Evolutionary conservation across 2,113 vertebrate genomes (phyloP).

Genomic region (Muntiacus reevesi): DNA sequence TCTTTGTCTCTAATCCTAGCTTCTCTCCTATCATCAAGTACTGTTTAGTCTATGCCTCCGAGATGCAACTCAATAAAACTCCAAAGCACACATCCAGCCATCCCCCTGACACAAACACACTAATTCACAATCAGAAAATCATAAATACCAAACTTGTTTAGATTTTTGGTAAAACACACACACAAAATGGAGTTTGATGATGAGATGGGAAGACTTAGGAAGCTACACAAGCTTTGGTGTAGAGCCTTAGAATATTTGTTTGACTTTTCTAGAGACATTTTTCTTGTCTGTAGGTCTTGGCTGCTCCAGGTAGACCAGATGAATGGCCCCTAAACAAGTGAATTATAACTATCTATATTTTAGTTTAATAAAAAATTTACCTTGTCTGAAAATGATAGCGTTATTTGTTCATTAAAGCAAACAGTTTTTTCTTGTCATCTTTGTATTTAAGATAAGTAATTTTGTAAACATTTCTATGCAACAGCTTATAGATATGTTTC

Average conservation of each 20-base stretch:
- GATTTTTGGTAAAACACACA: background rate
- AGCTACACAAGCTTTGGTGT: background rate
- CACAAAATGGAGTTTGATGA: background rate
- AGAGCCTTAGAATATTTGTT: background rate
- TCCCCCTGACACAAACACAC: background rate
- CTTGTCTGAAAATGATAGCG: background rate
- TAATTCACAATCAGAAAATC: background rate
- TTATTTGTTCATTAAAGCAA: background rate
- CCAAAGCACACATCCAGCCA: background rate
- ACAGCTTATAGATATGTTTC: background rate
- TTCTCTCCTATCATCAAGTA: background rate
- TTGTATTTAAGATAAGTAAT: background rate
- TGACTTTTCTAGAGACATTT: background rate
- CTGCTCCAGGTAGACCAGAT: background rate
- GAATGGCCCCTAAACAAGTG: background rate
- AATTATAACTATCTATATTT: background rate
- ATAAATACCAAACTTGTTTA: background rate
- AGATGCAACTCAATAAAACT: background rate
- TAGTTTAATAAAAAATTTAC: background rate
- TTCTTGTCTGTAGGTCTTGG: background rate
- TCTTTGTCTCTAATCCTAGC: background rate
- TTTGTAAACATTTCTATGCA: background rate
- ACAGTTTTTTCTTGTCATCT: background rate
- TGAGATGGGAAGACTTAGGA: background rate
- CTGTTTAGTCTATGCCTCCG: background rate